Conservation (phyloP, 2,888 invertebrate species). For the Lumbricus terrestris region DNA sequence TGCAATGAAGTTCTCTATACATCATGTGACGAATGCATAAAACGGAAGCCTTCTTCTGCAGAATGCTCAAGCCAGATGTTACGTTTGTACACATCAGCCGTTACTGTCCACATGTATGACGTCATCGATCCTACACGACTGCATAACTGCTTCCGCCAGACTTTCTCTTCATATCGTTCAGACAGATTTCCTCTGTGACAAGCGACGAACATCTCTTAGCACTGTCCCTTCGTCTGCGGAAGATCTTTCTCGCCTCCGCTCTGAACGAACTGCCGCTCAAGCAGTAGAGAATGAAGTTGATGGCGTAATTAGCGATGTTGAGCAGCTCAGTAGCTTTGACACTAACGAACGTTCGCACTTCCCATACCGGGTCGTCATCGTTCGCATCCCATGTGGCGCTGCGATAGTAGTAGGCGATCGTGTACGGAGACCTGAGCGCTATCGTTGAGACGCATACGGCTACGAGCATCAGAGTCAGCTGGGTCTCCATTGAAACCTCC, state of each 20-base stretch:
- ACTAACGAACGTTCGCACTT: background rate
- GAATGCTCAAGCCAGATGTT: no score
- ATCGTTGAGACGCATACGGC: slow-evolving; percentile 10
- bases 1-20: background rate
- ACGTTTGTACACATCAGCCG: no score
- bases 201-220: background rate
- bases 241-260: background rate
- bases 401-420: background rate
- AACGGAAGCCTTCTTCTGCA: background rate
- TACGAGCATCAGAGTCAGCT: background rate
- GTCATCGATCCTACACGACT: background rate
- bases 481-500: background rate
- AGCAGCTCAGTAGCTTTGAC: background rate
- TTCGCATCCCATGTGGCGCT: background rate
- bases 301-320: background rate
- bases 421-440: background rate
- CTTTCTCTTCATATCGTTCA: background rate
- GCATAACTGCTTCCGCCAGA: background rate
- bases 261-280: background rate
- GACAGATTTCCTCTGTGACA: background rate
- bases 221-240: background rate
- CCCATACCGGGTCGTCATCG: background rate
- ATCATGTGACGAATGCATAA: background rate
- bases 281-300: slow-evolving; percentile 9
- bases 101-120: background rate